These are phyloP conservation scores for Sinotaia quadrata DNA, from an alignment of 2,888 invertebrate genomes.

Conservation along the genomic window DNA sequence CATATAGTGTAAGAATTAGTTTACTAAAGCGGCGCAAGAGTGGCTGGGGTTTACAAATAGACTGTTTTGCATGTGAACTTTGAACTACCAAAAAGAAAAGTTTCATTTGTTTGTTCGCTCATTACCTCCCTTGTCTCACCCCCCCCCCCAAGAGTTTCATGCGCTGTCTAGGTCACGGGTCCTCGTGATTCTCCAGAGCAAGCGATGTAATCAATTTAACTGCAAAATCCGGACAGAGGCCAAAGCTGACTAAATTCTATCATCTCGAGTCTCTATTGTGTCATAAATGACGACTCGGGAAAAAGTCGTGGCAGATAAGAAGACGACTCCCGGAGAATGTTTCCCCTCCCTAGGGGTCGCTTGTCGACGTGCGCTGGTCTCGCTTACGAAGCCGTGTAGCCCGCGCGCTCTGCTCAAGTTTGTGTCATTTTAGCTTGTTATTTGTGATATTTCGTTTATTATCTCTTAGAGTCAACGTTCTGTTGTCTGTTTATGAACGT, in stretches of 20 bases:
- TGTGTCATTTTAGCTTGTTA: neutral
- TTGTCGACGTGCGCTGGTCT: neutral
- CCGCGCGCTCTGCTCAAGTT: neutral
- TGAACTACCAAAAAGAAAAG: no score
- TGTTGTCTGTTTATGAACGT: no score
- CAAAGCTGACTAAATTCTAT: constrained; percentile 29
- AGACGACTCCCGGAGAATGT: neutral
- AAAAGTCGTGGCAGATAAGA: neutral
- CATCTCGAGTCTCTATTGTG: constrained; percentile 29
- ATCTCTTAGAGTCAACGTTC: no score
- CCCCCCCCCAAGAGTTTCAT: neutral
- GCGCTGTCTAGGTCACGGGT: no score
- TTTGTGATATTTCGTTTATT: no score
- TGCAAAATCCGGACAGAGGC: constrained; percentile 22
- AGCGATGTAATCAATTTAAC: constrained; percentile 32
- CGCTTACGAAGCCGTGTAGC: neutral
- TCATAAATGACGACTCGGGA: constrained; percentile 20
- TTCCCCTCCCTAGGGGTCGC: constrained; percentile 9
- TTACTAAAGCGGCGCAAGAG: no score
- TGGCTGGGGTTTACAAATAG: no score
- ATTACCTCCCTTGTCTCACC: neutral
- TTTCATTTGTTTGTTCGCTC: no score
- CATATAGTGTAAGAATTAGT: no score
- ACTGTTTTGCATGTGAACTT: no score
- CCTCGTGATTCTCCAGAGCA: neutral